A percentile compares a stretch with the other conserved stretches of the same genome.
phyloP scores from a whole-genome alignment of 2,888 invertebrate species.

The Thera obeliscata region DNA sequence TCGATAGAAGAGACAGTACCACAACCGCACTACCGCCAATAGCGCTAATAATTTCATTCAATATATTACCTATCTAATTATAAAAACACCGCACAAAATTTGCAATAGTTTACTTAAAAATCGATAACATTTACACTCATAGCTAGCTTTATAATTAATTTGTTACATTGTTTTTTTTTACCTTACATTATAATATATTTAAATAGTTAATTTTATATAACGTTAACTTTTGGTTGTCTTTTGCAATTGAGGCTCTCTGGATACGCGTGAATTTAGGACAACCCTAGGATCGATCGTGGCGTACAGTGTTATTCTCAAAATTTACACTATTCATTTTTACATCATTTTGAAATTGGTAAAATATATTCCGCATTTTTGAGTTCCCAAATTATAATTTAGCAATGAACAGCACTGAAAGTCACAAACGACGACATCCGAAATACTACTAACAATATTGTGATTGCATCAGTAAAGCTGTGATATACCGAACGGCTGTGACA shows the following conservation, averaged over 20 bases:
- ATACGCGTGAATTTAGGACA: slow-evolving; percentile 73
- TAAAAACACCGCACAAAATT: slow-evolving; percentile 84
- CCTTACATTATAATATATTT: slow-evolving; percentile 79
- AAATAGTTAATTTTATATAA: slow-evolving; percentile 82
- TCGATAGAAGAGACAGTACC: slow-evolving; percentile 60
- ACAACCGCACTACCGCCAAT: slow-evolving; percentile 71
- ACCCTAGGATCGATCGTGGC: slow-evolving; percentile 63
- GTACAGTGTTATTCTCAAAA: slow-evolving; percentile 49
- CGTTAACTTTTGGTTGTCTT: slow-evolving; percentile 84
- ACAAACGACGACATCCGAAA: slow-evolving; percentile 42
- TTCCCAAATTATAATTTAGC: slow-evolving; percentile 22
- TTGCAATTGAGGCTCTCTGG: slow-evolving; percentile 76
- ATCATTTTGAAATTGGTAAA: slow-evolving; percentile 8
- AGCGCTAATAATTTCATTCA: slow-evolving; percentile 83
- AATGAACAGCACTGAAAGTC: slow-evolving; percentile 40
- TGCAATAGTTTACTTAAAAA: slow-evolving; percentile 83
- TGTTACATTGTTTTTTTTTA: slow-evolving; percentile 81
- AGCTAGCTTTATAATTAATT: slow-evolving; percentile 84
- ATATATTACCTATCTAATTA: slow-evolving; percentile 86
- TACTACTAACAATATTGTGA: slow-evolving; percentile 68
- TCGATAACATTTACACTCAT: slow-evolving; percentile 84
- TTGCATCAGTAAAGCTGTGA: slow-evolving; percentile 82
- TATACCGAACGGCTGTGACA: slow-evolving; percentile 79
- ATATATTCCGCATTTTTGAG: slow-evolving; percentile 7
- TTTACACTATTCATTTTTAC: slow-evolving; percentile 15